These are phyloP conservation scores for Upupa epops DNA, from an alignment of 2,113 vertebrate genomes.

Conservation along the genomic window DNA sequence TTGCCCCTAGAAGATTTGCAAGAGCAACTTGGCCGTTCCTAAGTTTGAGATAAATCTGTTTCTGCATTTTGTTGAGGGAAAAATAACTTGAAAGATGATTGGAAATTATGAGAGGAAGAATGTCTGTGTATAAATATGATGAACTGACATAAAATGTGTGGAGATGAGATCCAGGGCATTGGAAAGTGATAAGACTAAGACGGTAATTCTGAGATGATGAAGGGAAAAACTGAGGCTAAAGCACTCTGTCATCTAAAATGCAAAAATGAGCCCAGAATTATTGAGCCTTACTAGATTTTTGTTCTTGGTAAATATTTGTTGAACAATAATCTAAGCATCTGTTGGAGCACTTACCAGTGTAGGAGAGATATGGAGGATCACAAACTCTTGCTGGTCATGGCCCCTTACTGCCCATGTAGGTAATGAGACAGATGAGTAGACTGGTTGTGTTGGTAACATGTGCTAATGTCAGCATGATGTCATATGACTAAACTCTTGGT, in stretches of 20 bases:
- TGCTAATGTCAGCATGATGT: background rate
- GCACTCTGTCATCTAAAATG: background rate
- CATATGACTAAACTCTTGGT: background rate
- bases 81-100: background rate
- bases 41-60: background rate
- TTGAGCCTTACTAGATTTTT: background rate
- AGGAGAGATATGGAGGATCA: background rate
- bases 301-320: background rate
- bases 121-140: background rate
- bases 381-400: background rate
- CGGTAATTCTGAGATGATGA: background rate
- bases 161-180: background rate
- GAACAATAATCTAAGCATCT: background rate
- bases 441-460: background rate
- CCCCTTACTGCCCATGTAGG: background rate
- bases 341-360: background rate
- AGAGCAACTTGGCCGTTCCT: background rate
- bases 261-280: background rate
- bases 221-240: background rate
- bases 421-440: background rate
- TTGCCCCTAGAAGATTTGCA: background rate
- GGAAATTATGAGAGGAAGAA: background rate
- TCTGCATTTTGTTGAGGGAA: background rate
- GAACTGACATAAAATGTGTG: background rate
- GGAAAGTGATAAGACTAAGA: background rate